Evolutionary conservation across 2,113 vertebrate genomes (phyloP).

Genomic region (Phycodurus eques): DNA sequence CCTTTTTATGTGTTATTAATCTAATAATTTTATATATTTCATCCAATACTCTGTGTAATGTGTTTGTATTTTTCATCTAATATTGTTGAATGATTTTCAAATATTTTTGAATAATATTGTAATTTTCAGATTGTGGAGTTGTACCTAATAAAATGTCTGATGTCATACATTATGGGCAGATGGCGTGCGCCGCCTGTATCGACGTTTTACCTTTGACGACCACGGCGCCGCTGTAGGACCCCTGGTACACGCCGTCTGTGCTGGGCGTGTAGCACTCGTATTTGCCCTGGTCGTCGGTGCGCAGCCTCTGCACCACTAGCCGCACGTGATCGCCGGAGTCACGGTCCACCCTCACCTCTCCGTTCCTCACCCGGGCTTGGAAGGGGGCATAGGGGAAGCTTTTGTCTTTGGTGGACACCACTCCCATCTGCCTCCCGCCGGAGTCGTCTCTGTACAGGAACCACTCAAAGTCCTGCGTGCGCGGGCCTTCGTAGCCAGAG

Average conservation of each 20-base stretch:
- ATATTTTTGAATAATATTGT: not conserved
- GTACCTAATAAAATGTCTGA: not conserved
- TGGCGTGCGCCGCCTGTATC: not conserved
- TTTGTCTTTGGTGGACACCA: constrained; percentile 80
- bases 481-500: constrained; percentile 76
- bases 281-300: constrained; percentile 77
- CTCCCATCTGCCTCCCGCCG: constrained; percentile 67
- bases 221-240: constrained; percentile 79
- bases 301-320: constrained; percentile 75
- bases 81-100: not conserved
- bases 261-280: constrained; percentile 88
- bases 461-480: constrained; percentile 86
- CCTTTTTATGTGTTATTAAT: no score
- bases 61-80: not conserved
- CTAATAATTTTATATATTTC: no score
- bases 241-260: constrained; percentile 77
- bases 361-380: constrained; percentile 66
- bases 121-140: not conserved
- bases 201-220: constrained; percentile 78
- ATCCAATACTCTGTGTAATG: no score
- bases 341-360: constrained; percentile 80
- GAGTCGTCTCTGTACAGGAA: constrained; percentile 75
- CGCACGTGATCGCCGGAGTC: constrained; percentile 74
- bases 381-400: constrained; percentile 77
- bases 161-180: not conserved